Conservation (phyloP, 1,140 invertebrate genomes). For the Maniola jurtina region DNA sequence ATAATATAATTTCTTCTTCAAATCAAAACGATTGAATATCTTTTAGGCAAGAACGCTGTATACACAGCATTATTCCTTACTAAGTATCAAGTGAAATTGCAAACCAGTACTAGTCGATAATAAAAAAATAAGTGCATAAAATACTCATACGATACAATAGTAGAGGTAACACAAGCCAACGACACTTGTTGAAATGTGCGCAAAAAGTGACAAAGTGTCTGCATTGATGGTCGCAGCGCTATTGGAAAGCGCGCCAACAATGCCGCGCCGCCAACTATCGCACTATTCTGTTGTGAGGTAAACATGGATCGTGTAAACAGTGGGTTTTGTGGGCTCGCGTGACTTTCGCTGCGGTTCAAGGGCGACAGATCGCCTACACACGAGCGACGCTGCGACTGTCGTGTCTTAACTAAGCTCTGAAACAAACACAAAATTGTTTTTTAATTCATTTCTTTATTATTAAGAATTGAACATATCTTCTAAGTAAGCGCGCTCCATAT, state of each 20-base stretch:
- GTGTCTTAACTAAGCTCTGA: background rate
- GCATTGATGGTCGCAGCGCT: background rate
- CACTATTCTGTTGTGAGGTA: slow-evolving; percentile 5
- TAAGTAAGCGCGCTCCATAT: too few species aligned
- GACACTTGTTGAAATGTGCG: slow-evolving; percentile 4
- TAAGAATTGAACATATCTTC: too few species aligned
- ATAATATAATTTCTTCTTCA: too few species aligned
- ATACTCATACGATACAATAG: background rate
- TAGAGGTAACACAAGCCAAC: background rate
- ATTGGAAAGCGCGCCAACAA: slow-evolving; percentile 23
- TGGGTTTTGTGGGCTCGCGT: slow-evolving; percentile 1
- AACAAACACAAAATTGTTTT: background rate
- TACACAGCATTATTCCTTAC: too few species aligned
- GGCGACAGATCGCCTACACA: slow-evolving; percentile 7
- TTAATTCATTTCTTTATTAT: too few species aligned
- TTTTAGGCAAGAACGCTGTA: too few species aligned
- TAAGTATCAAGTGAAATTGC: too few species aligned
- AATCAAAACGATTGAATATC: too few species aligned
- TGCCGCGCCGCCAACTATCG: slow-evolving; percentile 1
- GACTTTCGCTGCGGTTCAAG: slow-evolving; percentile 31
- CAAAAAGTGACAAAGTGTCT: slow-evolving; percentile 8
- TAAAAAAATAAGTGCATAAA: too few species aligned
- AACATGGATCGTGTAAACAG: slow-evolving; percentile 8
- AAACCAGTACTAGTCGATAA: too few species aligned
- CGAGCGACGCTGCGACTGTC: background rate